Conservation (phyloP, 2,797 vertebrate genomes). For the Labeo calbasu region DNA sequence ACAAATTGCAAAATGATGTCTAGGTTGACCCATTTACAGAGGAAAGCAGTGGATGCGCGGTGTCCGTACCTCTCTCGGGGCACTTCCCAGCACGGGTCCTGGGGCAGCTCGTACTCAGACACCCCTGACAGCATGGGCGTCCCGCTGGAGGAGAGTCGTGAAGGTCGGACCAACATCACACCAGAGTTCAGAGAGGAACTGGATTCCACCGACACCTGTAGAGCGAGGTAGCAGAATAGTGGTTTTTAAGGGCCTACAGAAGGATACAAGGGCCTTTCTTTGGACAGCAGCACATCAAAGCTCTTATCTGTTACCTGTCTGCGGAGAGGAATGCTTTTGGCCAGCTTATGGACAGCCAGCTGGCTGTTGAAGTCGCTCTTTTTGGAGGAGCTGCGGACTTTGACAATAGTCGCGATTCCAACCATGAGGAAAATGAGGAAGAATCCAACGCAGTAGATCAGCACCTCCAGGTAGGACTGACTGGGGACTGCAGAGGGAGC, state of each 20-base stretch:
- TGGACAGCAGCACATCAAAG: slow-evolving; percentile 74
- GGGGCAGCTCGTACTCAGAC: slow-evolving; percentile 94
- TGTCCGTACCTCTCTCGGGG: slow-evolving; percentile 83
- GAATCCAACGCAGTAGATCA: slow-evolving; percentile 96
- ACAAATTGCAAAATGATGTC: background rate
- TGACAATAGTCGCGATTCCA: slow-evolving; percentile 87
- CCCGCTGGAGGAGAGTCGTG: slow-evolving; percentile 93
- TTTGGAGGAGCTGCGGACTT: slow-evolving; percentile 93
- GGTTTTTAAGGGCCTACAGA: background rate
- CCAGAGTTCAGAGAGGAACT: slow-evolving; percentile 96
- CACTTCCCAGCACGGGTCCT: slow-evolving; percentile 97
- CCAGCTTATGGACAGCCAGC: slow-evolving; percentile 97
- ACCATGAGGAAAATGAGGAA: slow-evolving; percentile 96
- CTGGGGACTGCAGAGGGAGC: slow-evolving; percentile 73
- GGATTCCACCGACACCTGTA: slow-evolving; percentile 94
- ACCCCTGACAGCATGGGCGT: slow-evolving; percentile 95
- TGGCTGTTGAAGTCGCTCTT: slow-evolving; percentile 96
- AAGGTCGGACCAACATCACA: slow-evolving; percentile 92
- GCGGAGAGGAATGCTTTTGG: slow-evolving; percentile 98
- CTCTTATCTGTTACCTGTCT: slow-evolving; percentile 99
- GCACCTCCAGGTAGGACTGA: slow-evolving; percentile 95
- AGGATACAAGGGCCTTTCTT: background rate
- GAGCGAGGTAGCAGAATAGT: slow-evolving; percentile 36
- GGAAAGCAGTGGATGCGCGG: background rate
- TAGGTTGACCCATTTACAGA: background rate